These are phyloP conservation scores for Pseudotriccus pelzelni DNA, from an alignment of 2,797 vertebrate species.

Conservation along the genomic window DNA sequence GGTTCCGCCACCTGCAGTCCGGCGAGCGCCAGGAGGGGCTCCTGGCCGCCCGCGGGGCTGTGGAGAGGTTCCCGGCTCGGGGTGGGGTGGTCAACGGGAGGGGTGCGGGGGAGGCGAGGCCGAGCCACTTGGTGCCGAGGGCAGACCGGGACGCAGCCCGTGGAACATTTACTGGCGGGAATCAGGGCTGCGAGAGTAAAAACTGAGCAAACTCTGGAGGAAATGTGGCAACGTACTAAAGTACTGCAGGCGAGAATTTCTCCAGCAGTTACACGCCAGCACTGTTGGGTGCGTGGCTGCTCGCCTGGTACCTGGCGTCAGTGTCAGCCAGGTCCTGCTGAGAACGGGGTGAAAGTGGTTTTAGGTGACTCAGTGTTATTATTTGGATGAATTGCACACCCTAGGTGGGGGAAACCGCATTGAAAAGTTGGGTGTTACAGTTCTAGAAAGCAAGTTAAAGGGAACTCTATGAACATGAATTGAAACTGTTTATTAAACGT, in stretches of 20 bases:
- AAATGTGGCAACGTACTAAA: rapidly evolving
- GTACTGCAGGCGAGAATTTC: rapidly evolving
- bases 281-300: rapidly evolving
- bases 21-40: rapidly evolving
- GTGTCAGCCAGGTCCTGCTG: no score
- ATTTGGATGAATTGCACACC: rapidly evolving
- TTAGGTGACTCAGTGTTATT: no score
- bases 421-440: rapidly evolving
- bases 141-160: no score
- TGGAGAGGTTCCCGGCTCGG: no score
- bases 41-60: rapidly evolving
- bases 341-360: rapidly evolving
- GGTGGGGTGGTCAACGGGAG: rapidly evolving
- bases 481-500: not conserved
- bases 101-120: not conserved
- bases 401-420: not conserved
- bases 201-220: rapidly evolving
- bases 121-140: rapidly evolving
- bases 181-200: not conserved
- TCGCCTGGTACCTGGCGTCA: rapidly evolving
- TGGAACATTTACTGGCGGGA: rapidly evolving
- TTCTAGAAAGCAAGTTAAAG: not conserved
- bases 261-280: rapidly evolving
- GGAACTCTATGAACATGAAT: not conserved
- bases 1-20: rapidly evolving